phyloP scores from a whole-genome alignment of 2,888 invertebrate genomes.

The Shargacucullia verbasci region DNA sequence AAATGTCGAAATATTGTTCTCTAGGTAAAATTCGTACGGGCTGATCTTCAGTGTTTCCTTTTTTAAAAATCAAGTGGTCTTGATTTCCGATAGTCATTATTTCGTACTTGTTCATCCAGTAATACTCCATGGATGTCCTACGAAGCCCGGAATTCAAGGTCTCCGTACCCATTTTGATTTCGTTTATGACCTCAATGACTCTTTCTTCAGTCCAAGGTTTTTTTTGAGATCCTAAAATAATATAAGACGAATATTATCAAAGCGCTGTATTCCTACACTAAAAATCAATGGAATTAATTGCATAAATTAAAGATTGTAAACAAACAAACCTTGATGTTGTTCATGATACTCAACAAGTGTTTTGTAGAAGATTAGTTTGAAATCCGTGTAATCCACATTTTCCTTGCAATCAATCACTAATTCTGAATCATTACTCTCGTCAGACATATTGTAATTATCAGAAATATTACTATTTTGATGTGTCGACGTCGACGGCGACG shows the following conservation, averaged over 20 bases:
- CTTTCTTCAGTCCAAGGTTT: conserved; percentile 28
- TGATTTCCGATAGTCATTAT: conserved; percentile 12
- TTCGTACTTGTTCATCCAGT: conserved; percentile 30
- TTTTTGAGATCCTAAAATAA: conserved; percentile 11
- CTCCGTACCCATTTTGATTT: conserved; percentile 14
- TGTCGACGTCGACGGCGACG: no score
- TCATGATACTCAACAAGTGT: conserved; percentile 11
- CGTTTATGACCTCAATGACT: conserved; percentile 15
- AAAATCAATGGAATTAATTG: background rate
- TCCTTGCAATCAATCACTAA: no score
- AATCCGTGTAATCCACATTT: background rate
- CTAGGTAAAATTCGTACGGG: conserved; percentile 18
- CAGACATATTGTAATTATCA: background rate
- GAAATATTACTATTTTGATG: background rate
- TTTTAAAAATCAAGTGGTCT: conserved; percentile 25
- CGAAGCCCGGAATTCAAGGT: conserved; percentile 1
- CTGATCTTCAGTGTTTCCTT: background rate
- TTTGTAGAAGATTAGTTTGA: conserved; percentile 1
- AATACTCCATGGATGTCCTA: conserved; percentile 18
- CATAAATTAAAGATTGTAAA: background rate
- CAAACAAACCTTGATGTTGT: conserved; percentile 7
- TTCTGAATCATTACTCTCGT: conserved; percentile 3
- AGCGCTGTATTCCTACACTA: no score
- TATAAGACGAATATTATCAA: background rate
- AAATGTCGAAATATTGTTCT: conserved; percentile 19